Conservation (phyloP, 2,113 vertebrate species). For the Microcebus lehilahytsara region DNA sequence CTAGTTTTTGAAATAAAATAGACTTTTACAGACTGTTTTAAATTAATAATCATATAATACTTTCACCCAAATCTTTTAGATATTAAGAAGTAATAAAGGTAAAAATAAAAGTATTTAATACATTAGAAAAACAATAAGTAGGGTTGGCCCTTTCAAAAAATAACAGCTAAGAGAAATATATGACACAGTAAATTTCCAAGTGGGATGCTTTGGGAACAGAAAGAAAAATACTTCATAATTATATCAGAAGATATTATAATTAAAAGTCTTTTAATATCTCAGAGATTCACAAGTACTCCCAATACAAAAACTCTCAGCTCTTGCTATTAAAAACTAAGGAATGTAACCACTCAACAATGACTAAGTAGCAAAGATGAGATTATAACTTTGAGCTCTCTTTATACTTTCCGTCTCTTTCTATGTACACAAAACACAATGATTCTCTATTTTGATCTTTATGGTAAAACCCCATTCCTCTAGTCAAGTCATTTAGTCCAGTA, state of each 20-base stretch:
- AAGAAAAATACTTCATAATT: conserved; percentile 48
- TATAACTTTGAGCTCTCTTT: conserved; percentile 7
- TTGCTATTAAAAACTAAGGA: conserved; percentile 51
- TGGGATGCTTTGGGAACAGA: conserved; percentile 6
- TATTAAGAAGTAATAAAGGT: conserved; percentile 45
- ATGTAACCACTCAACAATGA: conserved; percentile 33
- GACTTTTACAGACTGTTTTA: conserved; percentile 54
- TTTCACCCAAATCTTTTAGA: conserved; percentile 36
- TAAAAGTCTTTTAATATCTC: conserved; percentile 25
- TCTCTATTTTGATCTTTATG: neutral
- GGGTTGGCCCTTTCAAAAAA: neutral
- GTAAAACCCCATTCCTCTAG: neutral
- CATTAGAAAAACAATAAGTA: conserved; percentile 28
- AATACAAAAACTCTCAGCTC: neutral
- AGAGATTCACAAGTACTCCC: conserved; percentile 42
- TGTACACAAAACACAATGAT: neutral
- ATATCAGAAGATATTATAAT: conserved; percentile 35
- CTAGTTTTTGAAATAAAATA: conserved; percentile 32
- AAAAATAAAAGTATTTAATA: conserved; percentile 57
- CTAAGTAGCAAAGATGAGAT: conserved; percentile 5
- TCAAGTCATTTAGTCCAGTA: neutral
- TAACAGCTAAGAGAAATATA: neutral
- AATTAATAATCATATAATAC: conserved; percentile 54
- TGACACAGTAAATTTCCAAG: conserved; percentile 18
- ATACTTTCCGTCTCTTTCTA: neutral